Conservation (phyloP, 2,888 invertebrate species). For the Lepidocyrtinus sp. region DNA sequence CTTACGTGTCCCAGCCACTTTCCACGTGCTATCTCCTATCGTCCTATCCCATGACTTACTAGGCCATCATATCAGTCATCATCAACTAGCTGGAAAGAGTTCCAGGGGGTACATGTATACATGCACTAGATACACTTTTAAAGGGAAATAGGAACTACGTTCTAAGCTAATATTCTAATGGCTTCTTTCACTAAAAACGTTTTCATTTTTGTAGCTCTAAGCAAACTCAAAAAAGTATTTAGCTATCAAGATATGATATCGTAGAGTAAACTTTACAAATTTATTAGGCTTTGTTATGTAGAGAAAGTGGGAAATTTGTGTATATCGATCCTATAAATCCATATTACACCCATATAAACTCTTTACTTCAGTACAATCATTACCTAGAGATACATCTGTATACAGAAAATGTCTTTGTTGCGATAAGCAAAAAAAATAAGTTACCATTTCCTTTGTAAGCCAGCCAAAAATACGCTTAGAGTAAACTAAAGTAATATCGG, state of each 20-base stretch:
- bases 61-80: conserved; percentile 47
- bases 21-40: conserved; percentile 18
- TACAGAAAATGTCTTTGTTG: background rate
- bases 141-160: conserved; percentile 38
- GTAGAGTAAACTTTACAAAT: conserved; percentile 53
- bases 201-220: conserved; percentile 30
- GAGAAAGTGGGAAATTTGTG: conserved; percentile 53
- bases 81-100: too few species aligned
- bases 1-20: conserved; percentile 42
- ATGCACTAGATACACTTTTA: conserved; percentile 21
- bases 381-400: background rate
- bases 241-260: conserved; percentile 57
- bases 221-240: conserved; percentile 51
- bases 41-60: conserved; percentile 35
- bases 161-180: too few species aligned
- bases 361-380: background rate
- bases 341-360: conserved; percentile 22
- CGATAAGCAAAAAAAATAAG: background rate
- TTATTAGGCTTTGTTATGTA: conserved; percentile 52
- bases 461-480: conserved; percentile 47
- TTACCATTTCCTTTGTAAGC: conserved; percentile 9
- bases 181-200: too few species aligned
- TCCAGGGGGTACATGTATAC: conserved; percentile 31
- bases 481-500: too few species aligned
- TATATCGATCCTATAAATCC: conserved; percentile 53